Evolutionary conservation across 2,113 vertebrate genomes (phyloP), one percentile per base, ranked within the genome.

Genomic region (Calidris pugnax): DNA sequence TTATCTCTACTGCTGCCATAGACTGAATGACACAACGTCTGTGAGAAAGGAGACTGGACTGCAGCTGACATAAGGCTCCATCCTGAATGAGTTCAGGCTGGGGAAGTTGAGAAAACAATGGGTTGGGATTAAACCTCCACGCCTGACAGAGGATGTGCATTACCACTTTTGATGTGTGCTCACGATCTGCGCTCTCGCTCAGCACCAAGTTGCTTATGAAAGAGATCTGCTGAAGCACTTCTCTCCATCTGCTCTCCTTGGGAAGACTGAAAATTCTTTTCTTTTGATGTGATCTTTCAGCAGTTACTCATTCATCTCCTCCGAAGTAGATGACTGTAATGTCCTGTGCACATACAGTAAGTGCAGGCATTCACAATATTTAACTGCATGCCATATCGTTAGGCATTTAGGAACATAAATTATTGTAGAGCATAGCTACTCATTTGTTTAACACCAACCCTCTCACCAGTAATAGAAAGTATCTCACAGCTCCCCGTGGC

Each of bases 401-500:
- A 60, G 50, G 63, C 50, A 27, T 76, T 96, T 35, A 84, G 80
- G 68, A 86, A 27, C 24, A 14, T 50, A 53, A 67, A 43, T 66
- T 35, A 22, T 5, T 1, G 2, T 8, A 9, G 12, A 57, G 47
- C 3, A 0, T 37, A 57, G 56, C 37, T 67, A 37, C 63, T 79
- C 32, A 0, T 20, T 1, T 11, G 32, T 27, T 76, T 16, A 45
- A 48, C 60, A 12, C 17, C 33, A 56, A 6, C 10, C 16, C 41
- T 51, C 50, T 55, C 23, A 13, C 55, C 59, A 24, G 2, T 56
- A 28, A 32, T 3, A 19, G 51, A 30, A 22, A 27, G 9, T 3
- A 0, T 16, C 15, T 69, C 57, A 1, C 41, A 3, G 19, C 47
- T 67, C 32, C 37, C n/a, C 0, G 0, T 12, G 35, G 47, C 51